phyloP scores from a whole-genome alignment of 2,888 invertebrate species.

The Nebria salina region DNA sequence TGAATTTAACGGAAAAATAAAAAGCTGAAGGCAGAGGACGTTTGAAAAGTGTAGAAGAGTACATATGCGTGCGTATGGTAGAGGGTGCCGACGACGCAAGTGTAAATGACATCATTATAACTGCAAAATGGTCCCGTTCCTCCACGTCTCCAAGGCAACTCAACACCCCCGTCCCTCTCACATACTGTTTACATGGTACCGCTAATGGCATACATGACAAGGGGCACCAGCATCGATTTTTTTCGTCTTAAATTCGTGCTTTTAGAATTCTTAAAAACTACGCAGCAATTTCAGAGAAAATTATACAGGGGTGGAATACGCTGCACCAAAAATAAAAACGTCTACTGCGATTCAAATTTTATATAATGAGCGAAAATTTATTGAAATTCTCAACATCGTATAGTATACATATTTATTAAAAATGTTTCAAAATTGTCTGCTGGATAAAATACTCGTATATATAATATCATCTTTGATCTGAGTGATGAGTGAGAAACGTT shows the following conservation, averaged over 20 bases:
- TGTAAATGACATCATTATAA: slow-evolving; percentile 66
- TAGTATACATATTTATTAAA: neutral
- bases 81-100: slow-evolving; percentile 57
- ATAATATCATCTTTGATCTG: neutral
- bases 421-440: neutral
- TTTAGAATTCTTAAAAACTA: neutral
- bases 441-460: neutral
- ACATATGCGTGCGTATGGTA: slow-evolving; percentile 2
- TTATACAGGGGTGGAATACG: neutral
- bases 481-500: slow-evolving; percentile 1
- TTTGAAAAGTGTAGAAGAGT: neutral
- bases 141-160: slow-evolving; percentile 64
- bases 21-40: neutral
- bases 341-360: too few relatives aligned
- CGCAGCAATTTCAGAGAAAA: neutral
- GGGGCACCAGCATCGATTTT: slow-evolving; percentile 61
- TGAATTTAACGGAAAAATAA: neutral
- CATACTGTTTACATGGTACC: slow-evolving; percentile 47
- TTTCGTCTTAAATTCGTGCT: neutral
- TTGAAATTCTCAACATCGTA: too few relatives aligned
- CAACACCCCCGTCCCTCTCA: slow-evolving; percentile 13
- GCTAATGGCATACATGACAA: slow-evolving; percentile 65
- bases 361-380: too few relatives aligned
- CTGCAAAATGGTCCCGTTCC: slow-evolving; percentile 64
- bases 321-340: neutral